phyloP scores from a whole-genome alignment of 53 echinoderm and acorn worm species.

The Mesocentrotus franciscanus region DNA sequence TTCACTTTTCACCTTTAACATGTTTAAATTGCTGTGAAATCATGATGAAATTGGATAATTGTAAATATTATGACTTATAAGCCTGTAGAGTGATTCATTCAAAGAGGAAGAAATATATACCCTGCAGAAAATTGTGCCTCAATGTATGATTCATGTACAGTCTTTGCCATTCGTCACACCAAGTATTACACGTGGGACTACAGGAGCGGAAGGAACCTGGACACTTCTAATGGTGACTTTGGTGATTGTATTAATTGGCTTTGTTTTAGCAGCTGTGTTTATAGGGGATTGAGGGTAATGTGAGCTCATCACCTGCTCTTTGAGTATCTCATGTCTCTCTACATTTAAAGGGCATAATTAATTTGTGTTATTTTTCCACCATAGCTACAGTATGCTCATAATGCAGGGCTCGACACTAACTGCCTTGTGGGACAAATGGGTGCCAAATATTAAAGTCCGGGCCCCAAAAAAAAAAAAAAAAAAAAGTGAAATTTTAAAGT shows the following conservation, averaged over 20 bases:
- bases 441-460: no score
- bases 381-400: neutral
- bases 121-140: neutral
- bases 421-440: no score
- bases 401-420: neutral
- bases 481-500: no score
- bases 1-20: no score
- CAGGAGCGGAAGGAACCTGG: constrained; percentile 4
- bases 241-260: neutral
- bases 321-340: neutral
- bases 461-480: no score
- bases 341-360: neutral
- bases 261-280: neutral
- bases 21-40: neutral
- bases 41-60: neutral
- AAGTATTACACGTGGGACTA: constrained; percentile 31
- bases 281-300: neutral
- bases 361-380: neutral
- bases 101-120: neutral
- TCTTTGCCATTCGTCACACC: constrained; percentile 26
- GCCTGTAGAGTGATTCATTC: neutral
- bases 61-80: neutral
- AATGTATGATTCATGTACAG: neutral
- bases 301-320: neutral
- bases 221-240: neutral